A percentile compares a stretch with the other conserved stretches of the same genome.
These are phyloP conservation scores for Ceryle rudis DNA, from an alignment of 2,797 vertebrate species.

Conservation along the genomic window DNA sequence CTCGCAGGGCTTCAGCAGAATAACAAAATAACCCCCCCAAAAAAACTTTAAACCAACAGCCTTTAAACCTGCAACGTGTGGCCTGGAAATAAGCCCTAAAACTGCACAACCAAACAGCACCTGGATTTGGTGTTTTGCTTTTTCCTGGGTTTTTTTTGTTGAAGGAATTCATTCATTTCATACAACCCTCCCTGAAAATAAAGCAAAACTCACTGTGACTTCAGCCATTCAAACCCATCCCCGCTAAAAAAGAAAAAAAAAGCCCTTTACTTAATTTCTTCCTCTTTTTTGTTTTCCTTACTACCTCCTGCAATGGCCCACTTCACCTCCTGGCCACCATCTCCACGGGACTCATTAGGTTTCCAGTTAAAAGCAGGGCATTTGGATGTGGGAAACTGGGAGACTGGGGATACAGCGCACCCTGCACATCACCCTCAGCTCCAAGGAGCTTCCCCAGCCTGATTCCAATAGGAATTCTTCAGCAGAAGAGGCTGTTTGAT, in stretches of 20 bases:
- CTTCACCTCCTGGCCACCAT: neutral
- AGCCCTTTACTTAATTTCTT: neutral
- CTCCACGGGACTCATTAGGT: neutral
- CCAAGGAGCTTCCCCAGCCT: neutral
- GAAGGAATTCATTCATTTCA: neutral
- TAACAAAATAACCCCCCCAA: neutral
- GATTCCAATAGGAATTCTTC: neutral
- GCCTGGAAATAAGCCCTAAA: neutral
- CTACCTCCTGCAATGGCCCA: too few relatives aligned
- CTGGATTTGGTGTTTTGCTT: neutral
- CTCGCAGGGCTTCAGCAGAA: neutral
- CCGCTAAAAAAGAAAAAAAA: neutral
- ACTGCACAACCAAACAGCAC: neutral
- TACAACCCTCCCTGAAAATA: neutral
- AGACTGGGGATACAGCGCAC: neutral
- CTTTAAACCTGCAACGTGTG: fast-evolving
- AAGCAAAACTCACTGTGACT: neutral
- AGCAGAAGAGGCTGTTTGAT: neutral
- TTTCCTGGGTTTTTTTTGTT: neutral
- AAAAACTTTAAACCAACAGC: neutral
- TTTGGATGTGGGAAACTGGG: neutral
- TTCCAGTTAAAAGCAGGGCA: neutral
- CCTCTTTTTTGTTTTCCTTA: neutral
- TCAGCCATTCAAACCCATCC: neutral
- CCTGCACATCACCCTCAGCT: neutral